phyloP scores from a whole-genome alignment of 2,888 invertebrate species.

The Polia nebulosa region DNA sequence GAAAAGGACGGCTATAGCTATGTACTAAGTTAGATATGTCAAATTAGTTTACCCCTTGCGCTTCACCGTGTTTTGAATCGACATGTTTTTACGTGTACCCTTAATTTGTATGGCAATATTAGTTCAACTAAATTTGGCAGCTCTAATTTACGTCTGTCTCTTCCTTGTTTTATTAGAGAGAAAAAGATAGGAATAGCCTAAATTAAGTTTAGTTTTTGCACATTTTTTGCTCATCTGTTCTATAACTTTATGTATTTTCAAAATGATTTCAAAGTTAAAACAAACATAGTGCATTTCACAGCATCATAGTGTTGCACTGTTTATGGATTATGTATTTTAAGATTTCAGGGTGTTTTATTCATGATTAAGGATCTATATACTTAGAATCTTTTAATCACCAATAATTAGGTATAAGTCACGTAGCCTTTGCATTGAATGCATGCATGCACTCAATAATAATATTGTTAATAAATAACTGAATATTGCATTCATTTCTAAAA shows the following conservation, averaged over 20 bases:
- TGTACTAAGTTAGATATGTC: no score
- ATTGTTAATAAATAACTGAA: constrained; percentile 1
- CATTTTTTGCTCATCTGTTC: not conserved
- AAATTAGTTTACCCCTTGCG: no score
- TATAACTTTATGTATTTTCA: not conserved
- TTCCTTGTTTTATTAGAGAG: no score
- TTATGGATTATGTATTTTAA: not conserved
- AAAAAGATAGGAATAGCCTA: no score
- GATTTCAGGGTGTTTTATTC: not conserved
- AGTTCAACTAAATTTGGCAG: no score
- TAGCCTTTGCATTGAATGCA: constrained; percentile 30
- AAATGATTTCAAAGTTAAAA: not conserved
- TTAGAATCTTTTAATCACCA: not conserved
- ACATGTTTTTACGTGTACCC: no score
- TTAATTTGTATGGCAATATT: no score
- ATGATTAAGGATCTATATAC: constrained; percentile 1
- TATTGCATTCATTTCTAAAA: constrained; percentile 22
- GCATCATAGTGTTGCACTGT: not conserved
- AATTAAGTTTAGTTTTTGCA: no score
- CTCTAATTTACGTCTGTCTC: no score
- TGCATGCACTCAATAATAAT: constrained; percentile 12
- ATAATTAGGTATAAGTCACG: not conserved
- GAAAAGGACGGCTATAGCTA: no score
- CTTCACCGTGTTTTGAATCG: no score
- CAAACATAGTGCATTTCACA: not conserved